Evolutionary conservation across 2,113 vertebrate species (phyloP).

Genomic region (Tragelaphus strepsiceros): DNA sequence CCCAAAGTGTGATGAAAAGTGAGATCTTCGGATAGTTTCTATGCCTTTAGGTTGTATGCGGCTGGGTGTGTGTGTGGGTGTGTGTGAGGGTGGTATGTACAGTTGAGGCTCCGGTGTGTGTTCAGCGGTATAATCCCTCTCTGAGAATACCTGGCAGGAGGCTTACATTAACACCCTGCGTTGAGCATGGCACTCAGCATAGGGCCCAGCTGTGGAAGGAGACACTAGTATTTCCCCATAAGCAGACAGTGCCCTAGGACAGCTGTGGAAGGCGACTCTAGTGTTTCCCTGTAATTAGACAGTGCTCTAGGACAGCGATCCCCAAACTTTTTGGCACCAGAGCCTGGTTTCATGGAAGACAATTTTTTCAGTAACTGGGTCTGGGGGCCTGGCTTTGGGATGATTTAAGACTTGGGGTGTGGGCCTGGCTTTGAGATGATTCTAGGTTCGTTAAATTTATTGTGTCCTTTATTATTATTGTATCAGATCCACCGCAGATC

Average conservation of each 20-base stretch:
- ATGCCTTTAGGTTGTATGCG: background rate
- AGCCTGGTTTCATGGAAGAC: background rate
- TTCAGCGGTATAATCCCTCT: background rate
- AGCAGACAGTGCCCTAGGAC: background rate
- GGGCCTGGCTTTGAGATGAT: background rate
- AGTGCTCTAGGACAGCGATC: background rate
- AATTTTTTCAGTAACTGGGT: accelerated
- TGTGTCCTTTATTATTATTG: background rate
- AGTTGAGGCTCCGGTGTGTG: background rate
- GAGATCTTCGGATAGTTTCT: background rate
- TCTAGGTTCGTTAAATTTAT: background rate
- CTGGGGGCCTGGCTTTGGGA: background rate
- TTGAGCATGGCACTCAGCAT: background rate
- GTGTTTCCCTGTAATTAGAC: accelerated
- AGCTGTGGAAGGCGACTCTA: accelerated
- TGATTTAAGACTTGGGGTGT: background rate
- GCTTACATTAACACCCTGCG: background rate
- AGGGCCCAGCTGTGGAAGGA: background rate
- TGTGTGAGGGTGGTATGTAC: background rate
- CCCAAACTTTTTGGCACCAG: background rate
- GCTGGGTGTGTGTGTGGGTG: background rate
- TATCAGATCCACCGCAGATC: background rate
- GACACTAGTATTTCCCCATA: background rate
- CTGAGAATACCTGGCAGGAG: background rate
- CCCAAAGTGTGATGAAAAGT: background rate